Evolutionary conservation across 2,797 vertebrate species (phyloP).

Genomic region (Chelonia mydas): DNA sequence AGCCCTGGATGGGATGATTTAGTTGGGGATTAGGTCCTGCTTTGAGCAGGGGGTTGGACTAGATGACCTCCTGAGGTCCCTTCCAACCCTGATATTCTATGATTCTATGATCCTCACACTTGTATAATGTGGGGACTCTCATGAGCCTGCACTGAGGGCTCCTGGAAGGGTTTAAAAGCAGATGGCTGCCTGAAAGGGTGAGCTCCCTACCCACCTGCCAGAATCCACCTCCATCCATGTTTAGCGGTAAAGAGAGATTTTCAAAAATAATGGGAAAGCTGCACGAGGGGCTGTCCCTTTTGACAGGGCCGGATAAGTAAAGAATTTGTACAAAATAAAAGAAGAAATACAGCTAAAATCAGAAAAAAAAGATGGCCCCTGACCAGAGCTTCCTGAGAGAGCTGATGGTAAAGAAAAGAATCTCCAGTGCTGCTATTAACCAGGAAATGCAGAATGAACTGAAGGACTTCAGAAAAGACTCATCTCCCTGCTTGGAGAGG

Average conservation of each 20-base stretch:
- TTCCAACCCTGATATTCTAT: too few relatives aligned
- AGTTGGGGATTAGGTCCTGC: too few relatives aligned
- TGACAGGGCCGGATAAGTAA: neutral
- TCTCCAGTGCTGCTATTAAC: neutral
- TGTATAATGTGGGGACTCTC: neutral
- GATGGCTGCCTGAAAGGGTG: neutral
- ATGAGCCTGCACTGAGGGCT: neutral
- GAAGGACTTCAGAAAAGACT: neutral
- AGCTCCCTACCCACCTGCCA: neutral
- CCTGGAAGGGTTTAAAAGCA: neutral
- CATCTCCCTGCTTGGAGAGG: neutral
- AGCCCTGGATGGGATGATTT: too few relatives aligned
- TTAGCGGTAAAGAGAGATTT: neutral
- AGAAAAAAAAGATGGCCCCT: neutral
- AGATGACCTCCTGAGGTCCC: too few relatives aligned
- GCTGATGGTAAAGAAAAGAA: neutral
- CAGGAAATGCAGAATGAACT: neutral
- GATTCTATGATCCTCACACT: neutral
- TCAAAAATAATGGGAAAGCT: neutral
- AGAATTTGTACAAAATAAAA: neutral
- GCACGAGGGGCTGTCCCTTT: too few relatives aligned
- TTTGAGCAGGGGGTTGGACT: too few relatives aligned
- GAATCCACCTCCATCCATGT: neutral
- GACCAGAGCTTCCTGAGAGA: neutral
- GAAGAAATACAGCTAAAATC: neutral